phyloP scores from a whole-genome alignment of 2,888 invertebrate species.

The Macaria notata region DNA sequence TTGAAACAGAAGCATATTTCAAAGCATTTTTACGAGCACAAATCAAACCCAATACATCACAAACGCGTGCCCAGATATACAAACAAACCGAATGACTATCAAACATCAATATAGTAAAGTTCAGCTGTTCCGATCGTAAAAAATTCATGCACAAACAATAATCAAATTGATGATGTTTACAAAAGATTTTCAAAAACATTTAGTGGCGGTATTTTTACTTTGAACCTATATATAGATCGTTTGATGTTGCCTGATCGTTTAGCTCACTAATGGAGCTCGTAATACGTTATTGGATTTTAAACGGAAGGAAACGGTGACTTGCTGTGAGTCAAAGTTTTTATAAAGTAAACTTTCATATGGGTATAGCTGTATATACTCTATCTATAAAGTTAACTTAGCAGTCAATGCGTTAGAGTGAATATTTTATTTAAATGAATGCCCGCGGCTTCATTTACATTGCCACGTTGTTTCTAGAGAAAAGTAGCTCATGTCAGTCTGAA shows the following conservation, averaged over 20 bases:
- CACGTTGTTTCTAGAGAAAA: no score
- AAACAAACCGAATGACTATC: constrained; percentile 15
- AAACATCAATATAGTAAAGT: constrained; percentile 27
- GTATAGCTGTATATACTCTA: no score
- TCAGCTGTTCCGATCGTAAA: constrained; percentile 46
- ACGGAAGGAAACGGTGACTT: constrained; percentile 16
- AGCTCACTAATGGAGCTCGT: constrained; percentile 46
- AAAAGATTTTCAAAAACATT: constrained; percentile 64
- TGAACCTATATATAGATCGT: constrained; percentile 60
- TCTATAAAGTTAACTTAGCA: no score
- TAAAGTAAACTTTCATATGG: neutral
- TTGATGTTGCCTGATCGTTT: constrained; percentile 54
- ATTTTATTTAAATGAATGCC: no score
- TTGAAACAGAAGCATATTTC: no score
- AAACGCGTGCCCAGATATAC: constrained; percentile 17
- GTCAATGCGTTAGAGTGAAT: no score
- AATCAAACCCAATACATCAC: constrained; percentile 16
- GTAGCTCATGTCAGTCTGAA: no score
- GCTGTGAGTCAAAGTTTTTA: neutral
- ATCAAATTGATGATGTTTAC: constrained; percentile 55
- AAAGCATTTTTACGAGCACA: neutral
- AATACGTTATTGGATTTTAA: constrained; percentile 46
- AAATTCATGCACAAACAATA: constrained; percentile 41
- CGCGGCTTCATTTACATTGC: no score
- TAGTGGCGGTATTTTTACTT: constrained; percentile 50